phyloP scores from a whole-genome alignment of 1,140 invertebrate genomes.

The Drosophila leontia region DNA sequence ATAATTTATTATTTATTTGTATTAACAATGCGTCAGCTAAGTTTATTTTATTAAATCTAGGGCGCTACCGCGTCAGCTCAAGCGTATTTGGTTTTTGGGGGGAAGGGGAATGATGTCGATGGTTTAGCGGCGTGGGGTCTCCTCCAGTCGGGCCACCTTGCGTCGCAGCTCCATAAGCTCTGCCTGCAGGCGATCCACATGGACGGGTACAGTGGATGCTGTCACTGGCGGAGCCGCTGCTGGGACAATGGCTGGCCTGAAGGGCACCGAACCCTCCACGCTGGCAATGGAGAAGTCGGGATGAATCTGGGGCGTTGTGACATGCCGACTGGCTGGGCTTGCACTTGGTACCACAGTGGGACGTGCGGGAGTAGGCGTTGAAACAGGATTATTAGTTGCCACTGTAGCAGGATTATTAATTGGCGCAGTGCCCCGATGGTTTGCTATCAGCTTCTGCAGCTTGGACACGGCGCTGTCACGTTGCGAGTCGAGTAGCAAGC shows the following conservation, averaged over 20 bases:
- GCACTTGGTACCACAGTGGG: not conserved
- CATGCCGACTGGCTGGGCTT: slow-evolving; percentile 7
- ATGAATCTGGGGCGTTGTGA: slow-evolving; percentile 68
- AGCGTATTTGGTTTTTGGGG: slow-evolving; percentile 13
- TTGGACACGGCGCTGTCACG: slow-evolving; percentile 60
- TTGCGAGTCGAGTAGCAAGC: slow-evolving; percentile 62
- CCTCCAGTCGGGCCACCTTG: slow-evolving; percentile 38
- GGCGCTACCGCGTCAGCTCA: not conserved
- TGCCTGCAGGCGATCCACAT: slow-evolving; percentile 45
- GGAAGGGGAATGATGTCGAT: not conserved
- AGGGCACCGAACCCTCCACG: slow-evolving; percentile 47
- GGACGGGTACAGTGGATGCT: not conserved
- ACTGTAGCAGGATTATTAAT: not conserved
- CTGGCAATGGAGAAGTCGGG: slow-evolving; percentile 66
- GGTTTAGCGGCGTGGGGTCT: slow-evolving; percentile 3
- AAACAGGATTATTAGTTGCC: not conserved
- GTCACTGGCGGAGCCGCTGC: not conserved
- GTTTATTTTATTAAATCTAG: slow-evolving; percentile 2
- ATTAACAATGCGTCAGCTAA: not conserved
- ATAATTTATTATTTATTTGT: slow-evolving; percentile 16
- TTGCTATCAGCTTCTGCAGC: slow-evolving; percentile 57
- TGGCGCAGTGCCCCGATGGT: slow-evolving; percentile 24
- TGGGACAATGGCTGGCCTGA: not conserved
- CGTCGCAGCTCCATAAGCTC: slow-evolving; percentile 54
- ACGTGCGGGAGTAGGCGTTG: not conserved